A percentile compares a stretch with the other conserved stretches of the same genome.
phyloP scores from a whole-genome alignment of 2,113 vertebrate species.

The Romanogobio albipinnatus region DNA sequence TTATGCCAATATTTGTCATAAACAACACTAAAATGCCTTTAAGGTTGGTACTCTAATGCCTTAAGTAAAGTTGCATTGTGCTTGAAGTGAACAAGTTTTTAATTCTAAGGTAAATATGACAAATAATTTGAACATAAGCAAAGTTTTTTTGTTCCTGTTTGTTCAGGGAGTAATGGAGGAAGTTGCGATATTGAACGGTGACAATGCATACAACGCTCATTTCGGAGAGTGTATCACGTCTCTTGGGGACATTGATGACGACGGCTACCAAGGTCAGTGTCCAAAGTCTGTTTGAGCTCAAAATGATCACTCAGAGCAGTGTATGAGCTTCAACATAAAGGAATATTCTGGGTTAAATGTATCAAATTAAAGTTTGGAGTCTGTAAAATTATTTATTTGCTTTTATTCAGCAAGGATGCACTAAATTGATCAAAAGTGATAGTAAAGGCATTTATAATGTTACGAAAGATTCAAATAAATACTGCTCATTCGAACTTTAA shows the following conservation, averaged over 20 bases:
- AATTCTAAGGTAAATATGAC: neutral
- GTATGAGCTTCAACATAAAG: neutral
- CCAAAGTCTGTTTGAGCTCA: neutral
- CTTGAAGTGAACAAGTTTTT: neutral
- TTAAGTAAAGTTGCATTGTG: neutral
- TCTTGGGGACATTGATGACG: constrained; percentile 91
- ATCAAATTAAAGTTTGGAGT: neutral
- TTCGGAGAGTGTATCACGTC: constrained; percentile 91
- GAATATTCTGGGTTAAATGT: neutral
- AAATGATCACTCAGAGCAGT: neutral
- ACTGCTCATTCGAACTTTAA: too few relatives aligned
- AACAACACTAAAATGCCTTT: neutral
- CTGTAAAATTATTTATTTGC: neutral
- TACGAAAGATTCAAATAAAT: too few relatives aligned
- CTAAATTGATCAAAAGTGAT: neutral
- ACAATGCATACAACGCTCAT: constrained; percentile 88
- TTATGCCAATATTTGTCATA: neutral
- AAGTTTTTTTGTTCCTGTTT: constrained; percentile 54
- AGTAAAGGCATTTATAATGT: neutral
- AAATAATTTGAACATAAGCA: neutral
- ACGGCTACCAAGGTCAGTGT: constrained; percentile 89
- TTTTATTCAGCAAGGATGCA: neutral
- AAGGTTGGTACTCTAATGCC: neutral
- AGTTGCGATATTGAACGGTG: constrained; percentile 77
- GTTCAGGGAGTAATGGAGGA: constrained; percentile 93